phyloP scores from a whole-genome alignment of 2,888 invertebrate genomes.

The Pachymerium ferrugineum region DNA sequence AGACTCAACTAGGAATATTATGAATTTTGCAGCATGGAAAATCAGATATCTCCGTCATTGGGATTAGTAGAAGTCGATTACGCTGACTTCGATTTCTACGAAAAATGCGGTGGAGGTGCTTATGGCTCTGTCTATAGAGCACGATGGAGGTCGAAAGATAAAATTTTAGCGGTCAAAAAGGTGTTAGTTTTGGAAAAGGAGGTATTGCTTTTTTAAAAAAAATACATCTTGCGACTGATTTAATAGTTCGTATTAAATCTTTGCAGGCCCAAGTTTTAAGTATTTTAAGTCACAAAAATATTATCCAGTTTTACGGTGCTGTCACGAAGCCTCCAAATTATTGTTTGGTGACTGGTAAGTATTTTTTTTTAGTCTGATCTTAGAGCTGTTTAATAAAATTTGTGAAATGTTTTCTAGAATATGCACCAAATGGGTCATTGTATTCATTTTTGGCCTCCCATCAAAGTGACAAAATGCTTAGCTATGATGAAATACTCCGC shows the following conservation, averaged over 20 bases:
- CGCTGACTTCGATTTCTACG: constrained; percentile 47
- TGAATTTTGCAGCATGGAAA: not conserved
- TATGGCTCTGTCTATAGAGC: constrained; percentile 50
- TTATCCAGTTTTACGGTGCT: constrained; percentile 50
- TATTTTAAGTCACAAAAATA: constrained; percentile 48
- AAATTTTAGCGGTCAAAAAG: constrained; percentile 49
- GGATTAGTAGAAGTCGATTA: constrained; percentile 42
- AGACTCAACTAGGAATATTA: not conserved
- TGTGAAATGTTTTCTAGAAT: no score
- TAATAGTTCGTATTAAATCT: constrained; percentile 23
- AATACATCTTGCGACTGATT: constrained; percentile 10
- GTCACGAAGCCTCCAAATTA: constrained; percentile 47
- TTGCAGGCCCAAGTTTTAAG: constrained; percentile 49
- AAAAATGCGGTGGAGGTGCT: constrained; percentile 48
- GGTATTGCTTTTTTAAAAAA: constrained; percentile 40
- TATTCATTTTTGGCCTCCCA: constrained; percentile 17
- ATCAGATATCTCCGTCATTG: not conserved
- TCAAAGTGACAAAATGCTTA: constrained; percentile 28
- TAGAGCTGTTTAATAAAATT: no score
- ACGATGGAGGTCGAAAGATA: constrained; percentile 45
- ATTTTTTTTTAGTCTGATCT: constrained; percentile 33
- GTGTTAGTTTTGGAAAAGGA: constrained; percentile 48
- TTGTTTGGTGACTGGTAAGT: constrained; percentile 48
- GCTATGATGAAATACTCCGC: not conserved
- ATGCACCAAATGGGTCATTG: constrained; percentile 23